phyloP scores from a whole-genome alignment of 2,888 invertebrate species.

The Conistra vaccinii region DNA sequence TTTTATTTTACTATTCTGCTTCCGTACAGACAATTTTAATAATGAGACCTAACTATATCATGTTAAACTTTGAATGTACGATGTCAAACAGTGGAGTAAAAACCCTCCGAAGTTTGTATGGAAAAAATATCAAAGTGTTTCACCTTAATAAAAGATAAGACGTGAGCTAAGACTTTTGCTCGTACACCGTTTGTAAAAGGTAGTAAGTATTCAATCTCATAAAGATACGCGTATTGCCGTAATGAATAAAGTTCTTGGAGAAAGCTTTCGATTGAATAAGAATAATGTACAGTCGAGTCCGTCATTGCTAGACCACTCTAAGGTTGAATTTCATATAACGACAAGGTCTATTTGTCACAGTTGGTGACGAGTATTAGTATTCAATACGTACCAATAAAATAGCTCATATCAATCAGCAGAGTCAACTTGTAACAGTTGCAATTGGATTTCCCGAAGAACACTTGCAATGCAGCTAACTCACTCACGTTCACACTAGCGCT shows the following conservation, averaged over 20 bases:
- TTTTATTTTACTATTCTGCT: too few relatives aligned
- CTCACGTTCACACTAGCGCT: constrained; percentile 73
- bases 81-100: too few relatives aligned
- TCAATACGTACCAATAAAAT: constrained; percentile 80
- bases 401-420: constrained; percentile 79
- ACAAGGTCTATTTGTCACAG: not conserved
- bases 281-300: not conserved
- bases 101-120: too few relatives aligned
- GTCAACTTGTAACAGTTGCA: constrained; percentile 83
- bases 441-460: constrained; percentile 80
- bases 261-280: not conserved
- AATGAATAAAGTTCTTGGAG: not conserved
- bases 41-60: too few relatives aligned
- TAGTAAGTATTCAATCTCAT: not conserved
- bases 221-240: not conserved
- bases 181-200: too few relatives aligned
- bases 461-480: constrained; percentile 77
- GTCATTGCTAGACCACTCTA: not conserved
- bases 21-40: too few relatives aligned
- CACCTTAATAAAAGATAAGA: too few relatives aligned
- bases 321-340: not conserved
- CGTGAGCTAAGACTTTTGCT: too few relatives aligned
- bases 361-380: not conserved
- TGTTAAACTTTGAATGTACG: too few relatives aligned
- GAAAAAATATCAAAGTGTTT: too few relatives aligned